Evolutionary conservation across 1,140 invertebrate species (phyloP).

Genomic region (Trachelipus rathkii): DNA sequence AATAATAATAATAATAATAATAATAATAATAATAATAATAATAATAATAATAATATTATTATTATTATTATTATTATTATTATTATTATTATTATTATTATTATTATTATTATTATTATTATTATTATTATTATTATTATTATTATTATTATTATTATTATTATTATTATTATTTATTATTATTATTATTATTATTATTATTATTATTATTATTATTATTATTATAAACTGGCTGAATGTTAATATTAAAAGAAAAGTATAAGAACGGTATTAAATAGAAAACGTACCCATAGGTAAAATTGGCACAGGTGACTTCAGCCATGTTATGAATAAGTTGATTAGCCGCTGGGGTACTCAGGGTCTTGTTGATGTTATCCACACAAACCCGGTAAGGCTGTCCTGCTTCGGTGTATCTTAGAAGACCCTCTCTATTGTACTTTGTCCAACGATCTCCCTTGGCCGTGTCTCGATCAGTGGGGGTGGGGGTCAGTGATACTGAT

Average conservation of each 20-base stretch:
- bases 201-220: not conserved
- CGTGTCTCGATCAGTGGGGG: slow-evolving; percentile 36
- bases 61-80: too few species aligned
- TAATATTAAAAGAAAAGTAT: not conserved
- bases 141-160: too few species aligned
- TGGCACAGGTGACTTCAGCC: slow-evolving; percentile 68
- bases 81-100: too few species aligned
- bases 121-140: too few species aligned
- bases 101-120: too few species aligned
- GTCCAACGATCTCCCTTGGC: slow-evolving; percentile 40
- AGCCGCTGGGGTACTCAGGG: slow-evolving; percentile 53
- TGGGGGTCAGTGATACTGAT: slow-evolving; percentile 64
- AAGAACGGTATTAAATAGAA: not conserved
- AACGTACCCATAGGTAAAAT: slow-evolving; percentile 63
- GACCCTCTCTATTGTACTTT: slow-evolving; percentile 56
- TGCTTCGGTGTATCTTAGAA: slow-evolving; percentile 75
- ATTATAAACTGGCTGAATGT: not conserved
- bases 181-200: too few species aligned
- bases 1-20: too few species aligned
- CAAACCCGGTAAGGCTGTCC: slow-evolving; percentile 74
- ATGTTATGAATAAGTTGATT: slow-evolving; percentile 61
- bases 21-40: too few species aligned
- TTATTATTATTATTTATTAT: not conserved
- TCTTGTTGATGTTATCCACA: slow-evolving; percentile 64
- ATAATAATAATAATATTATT: too few species aligned